These are phyloP conservation scores for Vidua macroura DNA, from an alignment of 2,113 vertebrate species.

Conservation along the genomic window DNA sequence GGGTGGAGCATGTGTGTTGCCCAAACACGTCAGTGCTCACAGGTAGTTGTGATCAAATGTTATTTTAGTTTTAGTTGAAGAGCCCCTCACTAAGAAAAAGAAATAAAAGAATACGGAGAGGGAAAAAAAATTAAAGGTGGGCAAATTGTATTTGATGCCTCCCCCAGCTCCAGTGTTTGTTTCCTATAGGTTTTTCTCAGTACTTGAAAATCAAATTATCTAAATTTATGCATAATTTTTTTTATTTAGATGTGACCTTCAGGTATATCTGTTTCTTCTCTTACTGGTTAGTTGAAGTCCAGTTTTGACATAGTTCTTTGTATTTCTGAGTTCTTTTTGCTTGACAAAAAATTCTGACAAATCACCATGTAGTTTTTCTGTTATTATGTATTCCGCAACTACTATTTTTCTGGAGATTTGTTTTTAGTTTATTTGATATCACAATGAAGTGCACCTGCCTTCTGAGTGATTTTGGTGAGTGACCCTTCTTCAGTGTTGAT, in stretches of 20 bases:
- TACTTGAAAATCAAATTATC: not conserved
- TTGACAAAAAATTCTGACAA: not conserved
- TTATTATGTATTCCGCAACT: not conserved
- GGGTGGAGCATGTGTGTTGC: not conserved
- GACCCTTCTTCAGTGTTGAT: not conserved
- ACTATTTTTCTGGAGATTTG: not conserved
- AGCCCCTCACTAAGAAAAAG: not conserved
- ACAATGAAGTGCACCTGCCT: not conserved
- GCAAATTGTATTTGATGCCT: not conserved
- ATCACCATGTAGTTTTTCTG: not conserved
- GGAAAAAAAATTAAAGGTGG: not conserved
- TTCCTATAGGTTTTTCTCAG: not conserved
- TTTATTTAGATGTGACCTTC: not conserved
- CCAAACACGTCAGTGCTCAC: fast-evolving
- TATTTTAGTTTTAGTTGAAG: not conserved
- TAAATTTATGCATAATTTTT: not conserved
- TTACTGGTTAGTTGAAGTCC: not conserved
- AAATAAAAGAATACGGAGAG: not conserved
- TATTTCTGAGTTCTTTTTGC: not conserved
- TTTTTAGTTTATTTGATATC: not conserved
- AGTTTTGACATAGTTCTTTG: not conserved
- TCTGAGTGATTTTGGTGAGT: not conserved
- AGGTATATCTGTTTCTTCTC: not conserved
- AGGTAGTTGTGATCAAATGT: not conserved
- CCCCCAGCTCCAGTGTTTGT: not conserved